Percentiles rank a stretch among this genome's conserved stretches.
Evolutionary conservation across 2,113 vertebrate species (phyloP).

Genomic region (Toxotes jaculatrix): DNA sequence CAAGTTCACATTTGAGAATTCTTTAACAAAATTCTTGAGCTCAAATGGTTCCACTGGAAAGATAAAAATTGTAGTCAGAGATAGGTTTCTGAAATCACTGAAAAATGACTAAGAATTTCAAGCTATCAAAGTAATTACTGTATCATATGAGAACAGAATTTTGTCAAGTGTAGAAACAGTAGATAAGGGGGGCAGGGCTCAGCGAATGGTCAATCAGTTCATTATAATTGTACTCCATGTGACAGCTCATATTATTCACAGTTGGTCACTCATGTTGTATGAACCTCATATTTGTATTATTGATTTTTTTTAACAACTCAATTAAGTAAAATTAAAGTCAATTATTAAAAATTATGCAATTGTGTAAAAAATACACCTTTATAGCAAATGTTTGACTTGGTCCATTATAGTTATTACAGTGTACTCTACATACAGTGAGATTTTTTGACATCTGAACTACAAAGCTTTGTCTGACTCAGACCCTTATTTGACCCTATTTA

Average conservation of each 20-base stretch:
- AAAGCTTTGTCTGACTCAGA: neutral
- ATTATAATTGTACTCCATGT: neutral
- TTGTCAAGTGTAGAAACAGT: neutral
- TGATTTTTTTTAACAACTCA: neutral
- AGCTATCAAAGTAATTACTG: no score
- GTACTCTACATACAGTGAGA: neutral
- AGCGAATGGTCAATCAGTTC: neutral
- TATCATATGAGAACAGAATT: no score
- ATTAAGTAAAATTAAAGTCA: neutral
- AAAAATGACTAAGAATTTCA: no score
- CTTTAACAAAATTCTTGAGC: no score
- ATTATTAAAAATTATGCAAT: neutral
- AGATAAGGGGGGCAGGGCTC: neutral
- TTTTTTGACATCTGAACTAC: neutral
- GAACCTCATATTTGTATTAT: neutral
- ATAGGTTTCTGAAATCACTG: no score
- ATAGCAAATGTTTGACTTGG: neutral
- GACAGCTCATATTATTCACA: neutral
- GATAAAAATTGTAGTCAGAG: no score
- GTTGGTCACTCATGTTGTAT: neutral
- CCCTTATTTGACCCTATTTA: conserved; percentile 32
- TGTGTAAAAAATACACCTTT: neutral
- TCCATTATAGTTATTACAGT: neutral
- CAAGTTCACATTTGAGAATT: no score
- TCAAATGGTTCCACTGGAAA: no score